phyloP scores from a whole-genome alignment of 2,113 vertebrate genomes.

The Larimichthys crocea region DNA sequence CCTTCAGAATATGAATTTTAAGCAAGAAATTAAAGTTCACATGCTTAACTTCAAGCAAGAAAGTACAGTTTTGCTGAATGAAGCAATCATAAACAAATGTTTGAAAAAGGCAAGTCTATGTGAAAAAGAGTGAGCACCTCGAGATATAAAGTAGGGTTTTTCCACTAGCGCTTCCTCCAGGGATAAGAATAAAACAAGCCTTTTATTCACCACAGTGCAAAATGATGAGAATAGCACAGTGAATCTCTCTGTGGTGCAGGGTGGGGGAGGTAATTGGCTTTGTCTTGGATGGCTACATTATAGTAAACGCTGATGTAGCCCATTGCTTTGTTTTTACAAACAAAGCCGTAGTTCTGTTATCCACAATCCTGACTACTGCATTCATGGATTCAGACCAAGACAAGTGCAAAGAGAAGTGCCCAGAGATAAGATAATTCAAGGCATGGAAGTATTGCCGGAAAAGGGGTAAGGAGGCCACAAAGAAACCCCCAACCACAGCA shows the following conservation, averaged over 20 bases:
- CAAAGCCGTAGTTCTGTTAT: slow-evolving; percentile 51
- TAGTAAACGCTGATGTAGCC: slow-evolving; percentile 71
- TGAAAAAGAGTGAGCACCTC: slow-evolving; percentile 28
- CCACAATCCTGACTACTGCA: slow-evolving; percentile 37
- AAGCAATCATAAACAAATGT: slow-evolving; percentile 35
- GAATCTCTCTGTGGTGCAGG: slow-evolving; percentile 44
- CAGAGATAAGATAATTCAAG: slow-evolving; percentile 41
- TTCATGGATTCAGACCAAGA: slow-evolving; percentile 44
- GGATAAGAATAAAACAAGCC: slow-evolving; percentile 47
- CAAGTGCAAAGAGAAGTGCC: slow-evolving; percentile 23
- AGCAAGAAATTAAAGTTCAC: neutral
- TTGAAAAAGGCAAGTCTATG: slow-evolving; percentile 36
- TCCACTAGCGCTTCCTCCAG: slow-evolving; percentile 40
- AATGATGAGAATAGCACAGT: slow-evolving; percentile 66
- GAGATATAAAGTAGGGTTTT: slow-evolving; percentile 22
- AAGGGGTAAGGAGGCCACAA: slow-evolving; percentile 34
- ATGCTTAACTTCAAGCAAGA: neutral
- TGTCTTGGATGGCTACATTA: slow-evolving; percentile 61
- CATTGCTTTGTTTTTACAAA: slow-evolving; percentile 70
- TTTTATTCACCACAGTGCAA: slow-evolving; percentile 24
- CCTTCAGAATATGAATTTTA: neutral
- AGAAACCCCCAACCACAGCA: slow-evolving; percentile 35
- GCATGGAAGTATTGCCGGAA: slow-evolving; percentile 15
- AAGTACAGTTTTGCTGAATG: slow-evolving; percentile 3
- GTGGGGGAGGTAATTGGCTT: slow-evolving; percentile 57